A percentile compares a stretch with the other conserved stretches of the same genome.
These are phyloP conservation scores for Corythornis cristatus DNA, from an alignment of 2,113 vertebrate genomes.

Conservation along the genomic window DNA sequence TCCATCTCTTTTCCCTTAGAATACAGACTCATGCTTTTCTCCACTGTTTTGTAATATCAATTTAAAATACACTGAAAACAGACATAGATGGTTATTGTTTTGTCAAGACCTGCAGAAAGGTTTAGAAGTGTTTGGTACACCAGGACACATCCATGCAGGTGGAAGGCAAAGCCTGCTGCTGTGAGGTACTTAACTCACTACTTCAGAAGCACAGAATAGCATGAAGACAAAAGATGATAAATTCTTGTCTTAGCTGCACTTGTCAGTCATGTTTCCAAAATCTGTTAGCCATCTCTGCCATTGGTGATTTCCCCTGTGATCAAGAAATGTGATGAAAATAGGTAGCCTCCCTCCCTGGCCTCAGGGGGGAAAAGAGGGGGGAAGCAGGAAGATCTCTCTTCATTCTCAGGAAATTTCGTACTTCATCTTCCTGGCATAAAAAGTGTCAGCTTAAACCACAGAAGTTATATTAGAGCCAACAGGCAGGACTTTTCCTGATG, in stretches of 20 bases:
- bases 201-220: background rate
- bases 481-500: background rate
- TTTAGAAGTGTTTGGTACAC: background rate
- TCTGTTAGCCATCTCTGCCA: background rate
- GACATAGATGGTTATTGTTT: background rate
- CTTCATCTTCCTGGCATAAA: background rate
- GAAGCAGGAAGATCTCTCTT: background rate
- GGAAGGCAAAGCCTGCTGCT: background rate
- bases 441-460: background rate
- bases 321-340: background rate
- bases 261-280: background rate
- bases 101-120: background rate
- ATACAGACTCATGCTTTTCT: background rate
- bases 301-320: background rate
- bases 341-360: background rate
- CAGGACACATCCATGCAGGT: background rate
- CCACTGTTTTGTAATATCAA: background rate
- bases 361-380: background rate
- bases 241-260: background rate
- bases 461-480: background rate
- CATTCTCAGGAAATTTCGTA: background rate
- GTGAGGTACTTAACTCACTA: background rate
- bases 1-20: background rate
- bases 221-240: background rate
- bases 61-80: background rate